These are phyloP conservation scores for Parnassius glacialis DNA, from an alignment of 2,888 invertebrate species.

Conservation along the genomic window DNA sequence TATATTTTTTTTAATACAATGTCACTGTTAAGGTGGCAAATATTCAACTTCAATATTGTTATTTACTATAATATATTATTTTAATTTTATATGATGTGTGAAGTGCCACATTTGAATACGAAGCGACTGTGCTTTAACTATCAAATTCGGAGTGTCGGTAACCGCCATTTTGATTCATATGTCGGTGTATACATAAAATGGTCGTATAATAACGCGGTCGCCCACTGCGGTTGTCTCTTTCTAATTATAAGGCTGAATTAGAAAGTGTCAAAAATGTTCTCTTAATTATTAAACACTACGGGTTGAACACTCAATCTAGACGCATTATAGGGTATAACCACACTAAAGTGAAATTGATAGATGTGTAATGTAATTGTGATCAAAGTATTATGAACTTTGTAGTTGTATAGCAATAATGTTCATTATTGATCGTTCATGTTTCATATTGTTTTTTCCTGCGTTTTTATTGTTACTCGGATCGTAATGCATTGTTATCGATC, in stretches of 20 bases:
- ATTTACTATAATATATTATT: not conserved
- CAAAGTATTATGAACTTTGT: conserved; percentile 72
- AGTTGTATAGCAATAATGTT: conserved; percentile 68
- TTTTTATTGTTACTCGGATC: conserved; percentile 27
- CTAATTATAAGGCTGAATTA: conserved; percentile 79
- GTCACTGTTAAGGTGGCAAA: not conserved
- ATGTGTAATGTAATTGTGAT: conserved; percentile 63
- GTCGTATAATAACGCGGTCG: conserved; percentile 51
- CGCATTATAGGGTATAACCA: conserved; percentile 37
- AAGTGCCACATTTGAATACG: not conserved
- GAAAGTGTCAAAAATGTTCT: conserved; percentile 65
- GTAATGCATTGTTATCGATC: conserved; percentile 29
- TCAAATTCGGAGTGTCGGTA: conserved; percentile 7
- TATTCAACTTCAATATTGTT: not conserved
- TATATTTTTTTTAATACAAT: not conserved
- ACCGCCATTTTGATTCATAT: conserved; percentile 10
- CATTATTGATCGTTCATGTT: conserved; percentile 46
- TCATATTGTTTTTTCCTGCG: conserved; percentile 40
- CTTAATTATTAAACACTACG: conserved; percentile 33
- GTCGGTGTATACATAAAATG: conserved; percentile 27
- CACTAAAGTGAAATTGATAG: conserved; percentile 38
- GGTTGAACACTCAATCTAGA: conserved; percentile 45
- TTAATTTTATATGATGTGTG: not conserved
- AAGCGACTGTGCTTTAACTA: conserved; percentile 2
- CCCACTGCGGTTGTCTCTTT: conserved; percentile 65